Conservation (phyloP, 2,797 vertebrate genomes). For the Melanotaenia boesemani region DNA sequence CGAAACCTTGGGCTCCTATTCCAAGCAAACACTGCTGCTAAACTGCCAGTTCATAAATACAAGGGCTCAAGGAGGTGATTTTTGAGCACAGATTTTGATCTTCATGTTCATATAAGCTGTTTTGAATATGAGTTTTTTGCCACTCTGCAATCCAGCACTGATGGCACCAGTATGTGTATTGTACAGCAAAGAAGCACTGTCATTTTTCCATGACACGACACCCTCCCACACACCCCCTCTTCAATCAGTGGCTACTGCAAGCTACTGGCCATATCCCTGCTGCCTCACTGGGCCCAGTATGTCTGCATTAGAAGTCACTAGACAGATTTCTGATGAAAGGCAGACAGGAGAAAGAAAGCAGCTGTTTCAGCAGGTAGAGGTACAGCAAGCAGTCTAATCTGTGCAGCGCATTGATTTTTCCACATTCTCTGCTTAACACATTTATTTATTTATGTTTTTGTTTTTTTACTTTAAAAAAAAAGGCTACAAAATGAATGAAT, state of each 20-base stretch:
- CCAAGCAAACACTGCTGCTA: neutral
- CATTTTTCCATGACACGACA: slow-evolving; percentile 44
- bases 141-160: slow-evolving; percentile 13
- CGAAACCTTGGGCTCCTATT: neutral
- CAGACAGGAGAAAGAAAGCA: slow-evolving; percentile 30
- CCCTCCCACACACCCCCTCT: slow-evolving; percentile 16
- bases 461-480: neutral
- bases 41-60: neutral
- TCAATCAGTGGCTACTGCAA: slow-evolving; percentile 36
- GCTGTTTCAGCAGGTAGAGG: slow-evolving; percentile 38
- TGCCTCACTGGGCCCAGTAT: slow-evolving; percentile 49
- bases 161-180: slow-evolving; percentile 45
- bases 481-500: neutral
- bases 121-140: neutral
- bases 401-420: neutral
- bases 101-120: neutral
- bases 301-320: slow-evolving; percentile 64
- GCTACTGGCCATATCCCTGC: slow-evolving; percentile 62
- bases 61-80: neutral
- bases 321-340: slow-evolving; percentile 45
- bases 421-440: neutral
- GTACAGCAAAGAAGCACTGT: slow-evolving; percentile 43
- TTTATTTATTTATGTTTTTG: neutral
- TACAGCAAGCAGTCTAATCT: slow-evolving; percentile 29
- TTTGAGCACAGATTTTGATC: slow-evolving; percentile 3